Evolutionary conservation across 2,113 vertebrate genomes (phyloP), one percentile per base, ranked within the genome.

Genomic region (Saimiri boliviensis): DNA sequence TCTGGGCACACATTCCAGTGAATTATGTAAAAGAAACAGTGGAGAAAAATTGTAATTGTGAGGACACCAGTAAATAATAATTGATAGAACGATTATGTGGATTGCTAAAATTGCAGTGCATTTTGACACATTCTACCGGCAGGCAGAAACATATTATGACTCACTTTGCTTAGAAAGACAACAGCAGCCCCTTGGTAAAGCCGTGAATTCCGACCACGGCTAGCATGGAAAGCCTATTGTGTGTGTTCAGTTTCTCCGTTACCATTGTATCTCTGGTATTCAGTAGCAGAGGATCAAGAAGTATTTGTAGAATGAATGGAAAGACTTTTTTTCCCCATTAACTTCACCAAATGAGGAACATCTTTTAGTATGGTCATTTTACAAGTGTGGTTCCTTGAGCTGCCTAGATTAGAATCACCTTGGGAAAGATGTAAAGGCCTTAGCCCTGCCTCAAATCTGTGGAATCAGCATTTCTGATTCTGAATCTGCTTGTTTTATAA

Each of bases 391-490:
- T 30, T 87, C 19, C 13, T 40, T 66, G 42, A 27, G 8, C 5
- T 56, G 25, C 76, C 7, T 42, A 6, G 14, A 20, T 32, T 25
- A 19, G n/a, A 76, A 37, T 54, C 5, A 3, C 6, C 1, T 0
- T 25, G 76, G 16, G 27, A 96, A 32, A 47, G 89, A 80, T 30
- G 17, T 21, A 8, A 60, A 89, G 45, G 35, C 21, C 6, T 79
- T 66, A 56, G 40, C 23, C 30, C 40, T 27, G 9, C 35, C 68
- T 54, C 49, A 80, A 37, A 25, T 8, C 21, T 60, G 7, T 4
- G 6, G 71, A 73, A 42, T n/a, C 30, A 74, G 49, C 3, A 4
- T 76, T 87, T 94, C 68, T 27, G 3, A 54, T 32, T 86, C 68
- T 79, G 30, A 30, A 66, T 73, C 27, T 71, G 3, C 35, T 35